Percentiles rank a stretch among this genome's conserved stretches.
Evolutionary conservation across 2,888 invertebrate species (phyloP).

Genomic region (Melangyna quadrimaculata): DNA sequence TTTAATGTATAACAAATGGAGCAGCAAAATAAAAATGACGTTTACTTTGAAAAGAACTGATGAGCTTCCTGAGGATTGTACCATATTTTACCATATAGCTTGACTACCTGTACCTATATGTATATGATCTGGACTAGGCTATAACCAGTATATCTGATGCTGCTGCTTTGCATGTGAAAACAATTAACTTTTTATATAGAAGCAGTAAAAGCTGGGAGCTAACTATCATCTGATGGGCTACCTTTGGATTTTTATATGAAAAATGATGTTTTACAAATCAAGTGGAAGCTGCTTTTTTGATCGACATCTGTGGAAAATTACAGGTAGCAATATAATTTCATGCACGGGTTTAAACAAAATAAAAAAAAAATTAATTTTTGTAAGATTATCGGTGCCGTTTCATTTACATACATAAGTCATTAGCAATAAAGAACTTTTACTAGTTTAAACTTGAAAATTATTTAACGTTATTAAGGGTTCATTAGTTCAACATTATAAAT

Average conservation of each 20-base stretch:
- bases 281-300: constrained; percentile 34
- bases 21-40: constrained; percentile 50
- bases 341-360: not conserved
- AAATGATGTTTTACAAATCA: constrained; percentile 51
- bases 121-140: not conserved
- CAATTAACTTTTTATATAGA: constrained; percentile 49
- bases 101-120: not conserved
- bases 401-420: not conserved
- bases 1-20: constrained; percentile 49
- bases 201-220: constrained; percentile 50
- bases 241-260: constrained; percentile 48
- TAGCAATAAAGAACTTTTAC: not conserved
- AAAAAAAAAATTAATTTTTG: not conserved
- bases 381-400: not conserved
- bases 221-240: constrained; percentile 45
- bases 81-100: not conserved
- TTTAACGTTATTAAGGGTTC: too few relatives aligned
- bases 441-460: too few relatives aligned
- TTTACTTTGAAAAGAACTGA: constrained; percentile 36
- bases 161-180: constrained; percentile 63
- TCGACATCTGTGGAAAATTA: constrained; percentile 43
- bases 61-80: constrained; percentile 17
- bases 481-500: not conserved
- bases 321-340: constrained; percentile 21
- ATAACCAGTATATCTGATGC: not conserved